A percentile compares a stretch with the other conserved stretches of the same genome.
These are phyloP conservation scores for Armadillidium nasatum DNA, from an alignment of 1,140 invertebrate genomes.

Conservation along the genomic window DNA sequence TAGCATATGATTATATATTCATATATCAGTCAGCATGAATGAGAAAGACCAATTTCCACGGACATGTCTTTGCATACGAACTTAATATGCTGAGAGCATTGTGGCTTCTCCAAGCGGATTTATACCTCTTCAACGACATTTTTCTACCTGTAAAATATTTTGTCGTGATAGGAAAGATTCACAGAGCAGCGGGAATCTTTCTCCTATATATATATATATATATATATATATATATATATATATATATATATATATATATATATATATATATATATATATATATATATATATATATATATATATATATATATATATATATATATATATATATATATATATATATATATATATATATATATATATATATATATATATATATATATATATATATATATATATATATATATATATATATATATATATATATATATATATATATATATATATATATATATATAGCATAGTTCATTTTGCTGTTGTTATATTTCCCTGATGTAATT, in stretches of 20 bases:
- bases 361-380: conserved; percentile 6
- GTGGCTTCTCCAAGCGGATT: neutral
- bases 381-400: conserved; percentile 6
- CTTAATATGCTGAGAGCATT: neutral
- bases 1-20: conserved; percentile 1
- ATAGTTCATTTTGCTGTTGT: too few relatives aligned
- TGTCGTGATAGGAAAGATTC: neutral
- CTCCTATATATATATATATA: too few relatives aligned
- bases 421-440: conserved; percentile 6
- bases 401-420: conserved; percentile 6
- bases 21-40: neutral
- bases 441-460: too few relatives aligned
- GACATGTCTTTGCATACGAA: neutral
- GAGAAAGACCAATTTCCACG: neutral
- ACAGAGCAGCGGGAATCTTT: neutral
- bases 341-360: conserved; percentile 1
- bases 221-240: neutral
- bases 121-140: neutral
- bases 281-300: neutral
- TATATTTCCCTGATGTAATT: neutral
- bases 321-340: neutral
- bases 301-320: neutral
- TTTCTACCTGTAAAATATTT: neutral
- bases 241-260: neutral
- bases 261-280: neutral